These are phyloP conservation scores for Priocnemis perturbator DNA, from an alignment of 2,888 invertebrate genomes.

Conservation along the genomic window DNA sequence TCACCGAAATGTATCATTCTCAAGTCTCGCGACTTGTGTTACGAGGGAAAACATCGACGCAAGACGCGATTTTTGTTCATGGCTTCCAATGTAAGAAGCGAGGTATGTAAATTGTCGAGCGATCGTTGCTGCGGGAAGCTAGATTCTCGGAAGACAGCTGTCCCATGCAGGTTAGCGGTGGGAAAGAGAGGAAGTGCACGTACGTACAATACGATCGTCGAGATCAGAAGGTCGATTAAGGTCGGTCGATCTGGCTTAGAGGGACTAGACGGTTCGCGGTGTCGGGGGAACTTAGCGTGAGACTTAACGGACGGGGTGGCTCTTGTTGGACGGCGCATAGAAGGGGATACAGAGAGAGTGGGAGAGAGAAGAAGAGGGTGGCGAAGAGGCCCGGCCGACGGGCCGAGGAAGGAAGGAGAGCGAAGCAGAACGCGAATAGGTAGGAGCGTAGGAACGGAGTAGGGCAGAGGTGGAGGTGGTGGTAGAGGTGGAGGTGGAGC, in stretches of 20 bases:
- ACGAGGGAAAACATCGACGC: too few species aligned
- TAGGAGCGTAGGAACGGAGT: slow-evolving; percentile 30
- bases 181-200: too few species aligned
- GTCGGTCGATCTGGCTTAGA: slow-evolving; percentile 56
- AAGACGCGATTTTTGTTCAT: too few species aligned
- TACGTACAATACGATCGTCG: slow-evolving; percentile 41
- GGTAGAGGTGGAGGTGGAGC: slow-evolving; percentile 7
- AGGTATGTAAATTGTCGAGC: too few species aligned
- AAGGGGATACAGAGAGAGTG: slow-evolving; percentile 23
- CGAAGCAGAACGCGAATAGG: slow-evolving; percentile 9
- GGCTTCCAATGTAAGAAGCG: too few species aligned
- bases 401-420: slow-evolving; percentile 37
- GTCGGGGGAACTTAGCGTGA: slow-evolving; percentile 50
- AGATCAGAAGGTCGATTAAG: slow-evolving; percentile 59
- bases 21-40: too few species aligned
- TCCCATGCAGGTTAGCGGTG: too few species aligned
- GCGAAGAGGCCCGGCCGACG: too few species aligned
- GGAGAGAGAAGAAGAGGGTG: slow-evolving; percentile 2
- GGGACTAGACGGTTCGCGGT: slow-evolving; percentile 35
- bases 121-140: too few species aligned
- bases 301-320: slow-evolving; percentile 39
- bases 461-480: slow-evolving; percentile 14
- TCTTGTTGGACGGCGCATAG: neutral
- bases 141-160: too few species aligned
- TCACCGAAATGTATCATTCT: too few species aligned